phyloP scores from a whole-genome alignment of 2,797 vertebrate species.

The Smutsia gigantea region DNA sequence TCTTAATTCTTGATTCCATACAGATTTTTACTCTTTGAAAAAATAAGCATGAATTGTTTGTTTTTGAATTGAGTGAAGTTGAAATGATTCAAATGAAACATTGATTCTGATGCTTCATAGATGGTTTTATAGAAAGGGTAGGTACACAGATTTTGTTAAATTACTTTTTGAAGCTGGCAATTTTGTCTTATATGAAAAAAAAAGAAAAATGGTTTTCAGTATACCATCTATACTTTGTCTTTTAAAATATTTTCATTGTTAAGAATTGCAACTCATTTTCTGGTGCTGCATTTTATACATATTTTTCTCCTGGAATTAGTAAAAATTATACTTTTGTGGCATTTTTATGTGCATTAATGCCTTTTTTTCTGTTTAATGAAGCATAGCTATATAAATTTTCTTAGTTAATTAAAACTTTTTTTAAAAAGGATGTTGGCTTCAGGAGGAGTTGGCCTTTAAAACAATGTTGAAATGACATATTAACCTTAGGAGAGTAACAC shows the following conservation, averaged over 20 bases:
- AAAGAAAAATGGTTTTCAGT: constrained; percentile 4
- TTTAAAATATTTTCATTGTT: constrained; percentile 14
- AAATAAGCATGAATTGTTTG: not conserved
- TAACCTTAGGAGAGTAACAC: constrained; percentile 22
- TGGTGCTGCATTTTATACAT: not conserved
- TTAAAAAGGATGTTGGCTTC: not conserved
- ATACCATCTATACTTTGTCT: not conserved
- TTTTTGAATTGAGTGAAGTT: too few relatives aligned
- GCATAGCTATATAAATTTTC: not conserved
- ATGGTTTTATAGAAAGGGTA: not conserved
- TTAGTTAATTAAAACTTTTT: constrained; percentile 14
- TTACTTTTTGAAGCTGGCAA: not conserved
- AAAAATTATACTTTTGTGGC: not conserved
- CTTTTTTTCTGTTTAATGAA: not conserved
- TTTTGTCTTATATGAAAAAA: constrained; percentile 23
- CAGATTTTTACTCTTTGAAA: constrained; percentile 32
- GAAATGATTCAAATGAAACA: too few relatives aligned
- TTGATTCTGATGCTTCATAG: not conserved
- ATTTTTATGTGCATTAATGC: not conserved
- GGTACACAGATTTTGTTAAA: not conserved
- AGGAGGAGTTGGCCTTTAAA: constrained; percentile 30
- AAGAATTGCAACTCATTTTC: constrained; percentile 18
- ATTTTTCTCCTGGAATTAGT: not conserved
- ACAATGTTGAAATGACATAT: constrained; percentile 11
- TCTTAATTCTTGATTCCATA: not conserved